phyloP scores from a whole-genome alignment of 2,113 vertebrate genomes.

The Gallinago paraguaiae region DNA sequence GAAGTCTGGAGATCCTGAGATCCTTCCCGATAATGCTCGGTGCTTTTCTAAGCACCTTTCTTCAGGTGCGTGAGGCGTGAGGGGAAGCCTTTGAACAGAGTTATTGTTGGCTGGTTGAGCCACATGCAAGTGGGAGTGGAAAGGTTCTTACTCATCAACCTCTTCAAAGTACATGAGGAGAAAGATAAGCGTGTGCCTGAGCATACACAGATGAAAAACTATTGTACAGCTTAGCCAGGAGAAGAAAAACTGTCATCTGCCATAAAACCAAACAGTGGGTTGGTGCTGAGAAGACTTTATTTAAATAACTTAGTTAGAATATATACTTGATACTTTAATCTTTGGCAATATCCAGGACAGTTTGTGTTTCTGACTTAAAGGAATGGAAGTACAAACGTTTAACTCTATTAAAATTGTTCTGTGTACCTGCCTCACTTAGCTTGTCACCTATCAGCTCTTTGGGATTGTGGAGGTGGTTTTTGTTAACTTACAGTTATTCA shows the following conservation, averaged over 20 bases:
- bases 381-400: not conserved
- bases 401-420: not conserved
- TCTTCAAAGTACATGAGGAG: not conserved
- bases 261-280: not conserved
- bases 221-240: not conserved
- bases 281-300: not conserved
- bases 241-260: not conserved
- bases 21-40: not conserved
- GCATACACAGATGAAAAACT: not conserved
- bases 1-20: not conserved
- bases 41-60: not conserved
- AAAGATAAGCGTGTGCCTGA: not conserved
- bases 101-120: not conserved
- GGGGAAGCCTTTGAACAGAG: not conserved
- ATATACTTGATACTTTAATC: not conserved
- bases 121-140: not conserved
- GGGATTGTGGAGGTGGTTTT: not conserved
- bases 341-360: rapidly evolving
- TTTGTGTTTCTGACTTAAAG: not conserved
- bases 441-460: not conserved
- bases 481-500: not conserved
- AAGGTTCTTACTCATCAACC: not conserved
- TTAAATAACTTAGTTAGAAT: not conserved
- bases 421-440: not conserved
- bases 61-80: not conserved